Evolutionary conservation across 2,113 vertebrate species (phyloP).

Genomic region (Trachemys scripta): DNA sequence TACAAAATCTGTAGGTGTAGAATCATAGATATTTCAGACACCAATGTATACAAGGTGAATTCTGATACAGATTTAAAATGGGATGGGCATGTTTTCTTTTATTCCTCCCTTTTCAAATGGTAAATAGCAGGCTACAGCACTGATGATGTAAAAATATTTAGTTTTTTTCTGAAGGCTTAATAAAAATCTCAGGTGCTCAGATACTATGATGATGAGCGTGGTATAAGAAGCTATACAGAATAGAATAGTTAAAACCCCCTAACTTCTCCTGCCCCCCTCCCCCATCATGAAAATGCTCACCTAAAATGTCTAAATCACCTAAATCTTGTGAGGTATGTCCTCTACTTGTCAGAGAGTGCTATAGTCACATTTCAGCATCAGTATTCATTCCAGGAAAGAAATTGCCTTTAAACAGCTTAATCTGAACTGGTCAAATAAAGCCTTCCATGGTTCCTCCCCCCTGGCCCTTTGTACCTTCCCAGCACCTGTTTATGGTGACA

Average conservation of each 20-base stretch:
- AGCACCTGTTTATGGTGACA: slow-evolving; percentile 50
- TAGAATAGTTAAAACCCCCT: not conserved
- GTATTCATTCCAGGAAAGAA: slow-evolving; percentile 58
- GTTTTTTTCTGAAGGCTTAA: not conserved
- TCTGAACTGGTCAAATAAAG: slow-evolving; percentile 34
- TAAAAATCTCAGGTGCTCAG: not conserved
- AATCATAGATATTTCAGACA: not conserved
- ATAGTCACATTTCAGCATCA: not conserved
- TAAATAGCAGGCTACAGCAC: not conserved
- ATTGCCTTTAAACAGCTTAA: slow-evolving; percentile 29
- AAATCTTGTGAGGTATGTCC: not conserved
- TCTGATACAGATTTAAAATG: not conserved
- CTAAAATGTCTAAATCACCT: not conserved
- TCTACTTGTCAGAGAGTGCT: not conserved
- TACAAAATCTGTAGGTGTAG: not conserved
- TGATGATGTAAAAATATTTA: not conserved
- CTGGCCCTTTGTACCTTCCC: slow-evolving; percentile 44
- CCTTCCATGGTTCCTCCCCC: not conserved
- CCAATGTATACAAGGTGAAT: not conserved
- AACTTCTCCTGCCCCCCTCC: not conserved
- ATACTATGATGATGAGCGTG: not conserved
- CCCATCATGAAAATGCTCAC: not conserved
- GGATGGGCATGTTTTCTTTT: not conserved
- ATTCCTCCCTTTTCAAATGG: not conserved
- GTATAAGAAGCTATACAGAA: not conserved